Base-by-base conservation (phyloP, 2,797 vertebrate species). In the Acanthopagrus latus region DNA sequence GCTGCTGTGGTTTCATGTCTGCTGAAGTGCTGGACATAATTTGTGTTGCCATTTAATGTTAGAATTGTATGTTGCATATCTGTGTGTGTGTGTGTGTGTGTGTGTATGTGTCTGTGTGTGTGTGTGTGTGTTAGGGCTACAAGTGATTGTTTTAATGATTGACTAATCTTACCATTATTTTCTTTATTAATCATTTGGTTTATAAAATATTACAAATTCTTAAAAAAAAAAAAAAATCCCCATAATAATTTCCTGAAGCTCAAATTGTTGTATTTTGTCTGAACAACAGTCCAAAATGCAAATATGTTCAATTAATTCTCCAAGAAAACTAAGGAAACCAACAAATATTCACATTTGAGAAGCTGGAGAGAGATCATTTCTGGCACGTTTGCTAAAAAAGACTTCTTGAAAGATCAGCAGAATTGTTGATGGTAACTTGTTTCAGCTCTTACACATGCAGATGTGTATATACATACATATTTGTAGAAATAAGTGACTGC, bases 1-100 rank as follows among this genome's bases (percentile, higher is more conserved):
- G 77, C 56, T 50, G 67, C 75, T 43, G 58, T 2, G 17, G 20
- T 48, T 71, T 64, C 17, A 38, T 16, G 38, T 58, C 44, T 60
- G 18, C 44, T 44, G n/a, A 44, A 12, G 62, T 58, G 43, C n/a
- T 44, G 63, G 1, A 18, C 11, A 29, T 25, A 16, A 29, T 14
- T 7, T 47, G 46, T 27, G 25, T 60, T 55, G 62, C 23, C 14
- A 2, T 18, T 52, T 18, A 10, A 48, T 10, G n/a, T 50, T 17
- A 56, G 7, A 20, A 44, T 43, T 14, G 14, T 44, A 29, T 64
- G 33, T n/a, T 74, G 16, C 8, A 8, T 47, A 1, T 56, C 10
- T 18, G 48, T 56, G 50, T 76, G 46, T 63, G 33, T 51, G 60
- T 12, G 21, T 68, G 25, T 8, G n/a, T 29, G 3, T 33, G 1